phyloP scores from a whole-genome alignment of 37 sponge, comb jelly and placozoan genomes.

The Tethya wilhelma region DNA sequence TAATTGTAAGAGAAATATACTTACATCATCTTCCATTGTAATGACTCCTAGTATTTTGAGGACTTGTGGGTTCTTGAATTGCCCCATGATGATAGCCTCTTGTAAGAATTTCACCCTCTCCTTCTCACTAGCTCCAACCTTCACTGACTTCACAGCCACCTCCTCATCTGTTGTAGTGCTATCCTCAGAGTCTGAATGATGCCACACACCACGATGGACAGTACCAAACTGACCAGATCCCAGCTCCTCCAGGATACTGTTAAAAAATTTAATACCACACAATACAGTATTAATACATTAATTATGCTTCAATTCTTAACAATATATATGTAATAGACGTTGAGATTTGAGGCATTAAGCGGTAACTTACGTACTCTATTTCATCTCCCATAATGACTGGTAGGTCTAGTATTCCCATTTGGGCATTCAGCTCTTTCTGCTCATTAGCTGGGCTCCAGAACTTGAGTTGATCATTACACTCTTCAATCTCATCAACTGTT shows the following conservation, averaged over 20 bases:
- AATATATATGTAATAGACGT: too few species aligned
- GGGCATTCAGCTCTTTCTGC: too few species aligned
- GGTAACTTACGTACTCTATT: too few species aligned
- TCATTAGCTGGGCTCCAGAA: too few species aligned
- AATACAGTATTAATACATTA: too few species aligned
- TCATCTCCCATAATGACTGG: too few species aligned
- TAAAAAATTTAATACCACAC: too few species aligned
- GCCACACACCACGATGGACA: slow-evolving; percentile 2
- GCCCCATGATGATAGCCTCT: slow-evolving; percentile 45
- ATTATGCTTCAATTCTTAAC: too few species aligned
- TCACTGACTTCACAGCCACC: slow-evolving; percentile 35
- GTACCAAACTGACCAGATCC: slow-evolving; percentile 34
- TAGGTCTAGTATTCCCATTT: too few species aligned
- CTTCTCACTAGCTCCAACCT: slow-evolving; percentile 3
- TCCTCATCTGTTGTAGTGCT: background rate
- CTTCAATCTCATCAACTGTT: too few species aligned
- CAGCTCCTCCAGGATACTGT: slow-evolving; percentile 6
- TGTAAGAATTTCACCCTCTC: slow-evolving; percentile 22
- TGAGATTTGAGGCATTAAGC: too few species aligned
- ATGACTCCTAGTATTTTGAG: background rate
- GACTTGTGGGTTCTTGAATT: slow-evolving; percentile 31
- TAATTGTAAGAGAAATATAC: background rate
- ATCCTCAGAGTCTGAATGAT: background rate
- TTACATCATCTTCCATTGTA: background rate
- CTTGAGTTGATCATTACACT: too few species aligned